Base-by-base conservation (phyloP, 2,113 vertebrate genomes). In the Rhipidura dahli region DNA sequence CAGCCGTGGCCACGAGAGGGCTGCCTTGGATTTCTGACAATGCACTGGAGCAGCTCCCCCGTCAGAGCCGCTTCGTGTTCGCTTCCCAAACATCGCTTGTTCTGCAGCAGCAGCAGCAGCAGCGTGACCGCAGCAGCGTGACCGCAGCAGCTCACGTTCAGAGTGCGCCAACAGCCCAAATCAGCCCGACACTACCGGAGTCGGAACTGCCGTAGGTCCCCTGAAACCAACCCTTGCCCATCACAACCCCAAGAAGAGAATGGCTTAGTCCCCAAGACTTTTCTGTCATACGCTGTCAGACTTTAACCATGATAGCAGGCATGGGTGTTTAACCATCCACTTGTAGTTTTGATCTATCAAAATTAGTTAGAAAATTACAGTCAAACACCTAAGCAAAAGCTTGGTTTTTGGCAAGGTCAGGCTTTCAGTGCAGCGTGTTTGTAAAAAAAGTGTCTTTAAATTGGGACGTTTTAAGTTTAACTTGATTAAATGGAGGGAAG, bases 1-100 rank as follows among this genome's bases (percentile, higher is more conserved):
- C 35, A 28, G 9, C 35, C 23, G 69, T 2, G 71, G 83, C 90
- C 96, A 59, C 80, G 12, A 95, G 96, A 45, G 89, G 94, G 96
- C 94, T 35, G 84, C 70, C 51, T 69, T 14, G 59, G 17, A 28
- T 92, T 30, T 69, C 86, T 21, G 49, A 82, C 35, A 9, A 1
- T 21, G 3, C 1, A 7, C 3, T 7, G n/a, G n/a, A 76, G 17
- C n/a, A 3, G 37, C 53, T 22, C 16, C 37, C 47, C 9, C 20
- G 2, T 8, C 13, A 7, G 10, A 13, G 33, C 23, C 49, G 22
- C 27, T 57, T 47, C 35, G 1, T 2, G 20, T 3, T 27, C 31
- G 7, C 53, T 27, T 6, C 30, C 42, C 37, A 2, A 42, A 11
- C 2, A 21, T 3, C 27, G 13, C 31, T 9, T 6, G 44, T 17